Evolutionary conservation across 1,140 invertebrate species (phyloP).

Genomic region (Kradibia gibbosae): DNA sequence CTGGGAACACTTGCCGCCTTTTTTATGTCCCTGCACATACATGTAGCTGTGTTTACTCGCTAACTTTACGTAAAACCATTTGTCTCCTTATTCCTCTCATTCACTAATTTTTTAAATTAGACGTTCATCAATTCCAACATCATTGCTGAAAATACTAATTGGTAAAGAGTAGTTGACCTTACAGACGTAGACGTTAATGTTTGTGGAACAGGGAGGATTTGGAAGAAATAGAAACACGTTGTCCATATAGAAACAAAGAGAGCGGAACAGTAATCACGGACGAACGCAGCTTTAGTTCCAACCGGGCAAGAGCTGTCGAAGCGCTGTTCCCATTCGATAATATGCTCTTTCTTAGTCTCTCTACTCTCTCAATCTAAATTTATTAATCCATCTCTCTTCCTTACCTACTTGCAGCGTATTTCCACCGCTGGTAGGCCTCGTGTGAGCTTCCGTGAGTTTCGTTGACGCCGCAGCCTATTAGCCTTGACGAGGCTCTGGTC

Average conservation of each 20-base stretch:
- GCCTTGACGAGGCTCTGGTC: not conserved
- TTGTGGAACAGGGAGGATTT: not conserved
- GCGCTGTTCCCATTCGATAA: not conserved
- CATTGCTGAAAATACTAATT: not conserved
- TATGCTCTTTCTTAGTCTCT: not conserved
- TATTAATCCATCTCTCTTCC: not conserved
- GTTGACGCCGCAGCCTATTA: not conserved
- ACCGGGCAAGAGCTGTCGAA: conserved; percentile 5
- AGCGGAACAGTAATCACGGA: not conserved
- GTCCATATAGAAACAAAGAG: not conserved
- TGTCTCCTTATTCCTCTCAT: not conserved
- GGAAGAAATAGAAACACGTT: not conserved
- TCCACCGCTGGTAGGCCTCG: not conserved
- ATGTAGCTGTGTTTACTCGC: too few species aligned
- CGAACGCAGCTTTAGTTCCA: not conserved
- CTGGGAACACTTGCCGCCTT: conserved; percentile 42
- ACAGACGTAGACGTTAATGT: not conserved
- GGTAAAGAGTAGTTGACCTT: not conserved
- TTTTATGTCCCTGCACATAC: not conserved
- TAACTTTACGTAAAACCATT: not conserved
- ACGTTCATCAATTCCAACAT: too few species aligned
- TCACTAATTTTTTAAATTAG: too few species aligned
- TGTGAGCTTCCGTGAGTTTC: not conserved
- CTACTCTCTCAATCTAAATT: too few species aligned
- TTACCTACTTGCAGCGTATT: not conserved